A percentile compares a stretch with the other conserved stretches of the same genome.
phyloP scores from a whole-genome alignment of 2,113 vertebrate species.

The Sturnira hondurensis region DNA sequence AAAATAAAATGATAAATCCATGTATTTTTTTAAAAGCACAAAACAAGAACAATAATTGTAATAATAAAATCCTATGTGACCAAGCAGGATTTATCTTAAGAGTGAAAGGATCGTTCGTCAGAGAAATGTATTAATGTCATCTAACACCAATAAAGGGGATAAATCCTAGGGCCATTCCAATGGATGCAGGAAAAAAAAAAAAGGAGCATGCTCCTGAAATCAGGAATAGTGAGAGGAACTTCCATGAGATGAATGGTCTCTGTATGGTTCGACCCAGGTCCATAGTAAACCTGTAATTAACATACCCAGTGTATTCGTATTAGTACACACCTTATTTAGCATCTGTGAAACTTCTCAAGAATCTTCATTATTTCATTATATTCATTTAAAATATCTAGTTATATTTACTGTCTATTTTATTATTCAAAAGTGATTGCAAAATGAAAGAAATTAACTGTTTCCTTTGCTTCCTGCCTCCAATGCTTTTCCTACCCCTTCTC shows the following conservation, averaged over 20 bases:
- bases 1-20: not conserved
- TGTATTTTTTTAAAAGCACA: not conserved
- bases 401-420: not conserved
- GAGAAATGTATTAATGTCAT: not conserved
- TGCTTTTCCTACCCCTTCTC: not conserved
- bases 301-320: not conserved
- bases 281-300: not conserved
- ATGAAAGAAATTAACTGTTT: not conserved
- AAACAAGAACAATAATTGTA: not conserved
- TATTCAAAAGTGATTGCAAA: not conserved
- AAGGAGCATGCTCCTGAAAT: not conserved
- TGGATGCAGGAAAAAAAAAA: not conserved
- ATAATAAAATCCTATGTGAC: not conserved
- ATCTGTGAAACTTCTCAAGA: constrained; percentile 25
- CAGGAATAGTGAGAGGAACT: not conserved
- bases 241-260: not conserved
- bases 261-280: not conserved
- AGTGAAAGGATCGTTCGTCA: not conserved
- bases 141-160: not conserved
- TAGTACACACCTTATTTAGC: not conserved
- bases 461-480: not conserved
- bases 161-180: not conserved
- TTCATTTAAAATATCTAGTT: not conserved
- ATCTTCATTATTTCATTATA: not conserved
- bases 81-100: not conserved